phyloP scores from a whole-genome alignment of 2,888 invertebrate genomes.

The Cosmia pyralina region DNA sequence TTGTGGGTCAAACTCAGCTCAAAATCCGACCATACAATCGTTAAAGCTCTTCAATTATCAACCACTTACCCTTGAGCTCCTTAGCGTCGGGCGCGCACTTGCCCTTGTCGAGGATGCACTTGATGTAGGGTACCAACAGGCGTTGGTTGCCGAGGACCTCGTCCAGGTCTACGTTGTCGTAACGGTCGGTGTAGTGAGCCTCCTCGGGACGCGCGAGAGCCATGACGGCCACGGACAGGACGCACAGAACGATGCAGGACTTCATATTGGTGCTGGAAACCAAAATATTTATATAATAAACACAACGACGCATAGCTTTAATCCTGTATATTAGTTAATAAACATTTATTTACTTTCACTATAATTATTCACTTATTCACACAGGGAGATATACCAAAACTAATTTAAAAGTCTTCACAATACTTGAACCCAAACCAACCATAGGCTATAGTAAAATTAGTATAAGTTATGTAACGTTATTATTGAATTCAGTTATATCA shows the following conservation, averaged over 20 bases:
- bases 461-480: background rate
- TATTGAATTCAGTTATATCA: too few species aligned
- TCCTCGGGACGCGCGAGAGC: conserved; percentile 71
- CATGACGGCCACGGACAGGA: conserved; percentile 71
- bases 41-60: too few species aligned
- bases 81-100: conserved; percentile 92
- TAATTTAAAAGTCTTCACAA: background rate
- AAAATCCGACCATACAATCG: too few species aligned
- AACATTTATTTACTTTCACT: background rate
- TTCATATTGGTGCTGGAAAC: conserved; percentile 63
- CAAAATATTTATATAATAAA: background rate
- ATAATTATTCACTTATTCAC: background rate
- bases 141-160: conserved; percentile 91
- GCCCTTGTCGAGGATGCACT: conserved; percentile 91
- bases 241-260: conserved; percentile 68
- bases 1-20: too few species aligned
- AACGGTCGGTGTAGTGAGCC: conserved; percentile 90
- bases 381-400: background rate
- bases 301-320: background rate
- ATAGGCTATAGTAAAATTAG: background rate
- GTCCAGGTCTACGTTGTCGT: conserved; percentile 92
- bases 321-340: too few species aligned
- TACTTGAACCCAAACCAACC: background rate
- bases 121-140: conserved; percentile 91
- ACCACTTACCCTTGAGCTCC: conserved; percentile 90